These are phyloP conservation scores for Dendrophyllia cribrosa DNA, from an alignment of 64 coral and sea anemone species.

Conservation along the genomic window DNA sequence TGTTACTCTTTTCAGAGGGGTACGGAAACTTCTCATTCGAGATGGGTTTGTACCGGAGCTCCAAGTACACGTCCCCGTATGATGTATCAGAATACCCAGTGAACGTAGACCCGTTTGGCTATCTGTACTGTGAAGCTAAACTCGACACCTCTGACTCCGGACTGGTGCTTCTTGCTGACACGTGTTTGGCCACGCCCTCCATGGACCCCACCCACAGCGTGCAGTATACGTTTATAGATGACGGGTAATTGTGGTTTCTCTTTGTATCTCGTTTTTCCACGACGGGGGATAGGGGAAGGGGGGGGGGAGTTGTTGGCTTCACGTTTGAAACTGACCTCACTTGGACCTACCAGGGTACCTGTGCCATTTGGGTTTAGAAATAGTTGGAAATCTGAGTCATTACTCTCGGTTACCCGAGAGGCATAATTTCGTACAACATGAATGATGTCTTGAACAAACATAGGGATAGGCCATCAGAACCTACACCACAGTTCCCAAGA, in stretches of 20 bases:
- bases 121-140: conserved; percentile 78
- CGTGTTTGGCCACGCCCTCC: conserved; percentile 84
- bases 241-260: conserved; percentile 57
- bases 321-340: no score
- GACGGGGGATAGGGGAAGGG: no score
- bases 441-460: no score
- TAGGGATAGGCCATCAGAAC: no score
- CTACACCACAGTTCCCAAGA: no score
- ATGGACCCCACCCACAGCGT: conserved; percentile 42
- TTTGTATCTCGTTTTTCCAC: neutral
- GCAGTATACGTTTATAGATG: conserved; percentile 76
- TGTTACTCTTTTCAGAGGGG: conserved; percentile 56
- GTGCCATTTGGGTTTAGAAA: no score
- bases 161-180: conserved; percentile 75
- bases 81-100: conserved; percentile 84
- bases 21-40: conserved; percentile 88
- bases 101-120: conserved; percentile 51
- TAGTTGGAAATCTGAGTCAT: no score
- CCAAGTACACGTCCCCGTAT: conserved; percentile 68
- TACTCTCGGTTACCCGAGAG: no score
- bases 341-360: no score
- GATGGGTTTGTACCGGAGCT: conserved; percentile 77
- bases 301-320: no score
- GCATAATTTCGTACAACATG: no score
- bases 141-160: conserved; percentile 63